A percentile compares a stretch with the other conserved stretches of the same genome.
These are phyloP conservation scores for Calidris pugnax DNA, from an alignment of 2,113 vertebrate species.

Conservation along the genomic window DNA sequence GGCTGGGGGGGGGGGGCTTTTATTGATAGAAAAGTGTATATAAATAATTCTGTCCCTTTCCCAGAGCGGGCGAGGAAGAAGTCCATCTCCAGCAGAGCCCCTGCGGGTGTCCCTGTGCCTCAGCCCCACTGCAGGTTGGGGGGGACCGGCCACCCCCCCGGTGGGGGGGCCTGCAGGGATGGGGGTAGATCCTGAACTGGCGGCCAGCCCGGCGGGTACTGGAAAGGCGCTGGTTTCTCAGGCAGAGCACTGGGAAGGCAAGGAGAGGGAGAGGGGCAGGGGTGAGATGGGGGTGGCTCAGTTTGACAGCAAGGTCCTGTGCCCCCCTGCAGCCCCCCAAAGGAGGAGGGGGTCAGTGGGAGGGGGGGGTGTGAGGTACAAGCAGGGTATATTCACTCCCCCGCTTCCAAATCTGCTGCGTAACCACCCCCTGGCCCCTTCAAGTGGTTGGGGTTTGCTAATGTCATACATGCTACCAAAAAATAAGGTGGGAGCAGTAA, in stretches of 20 bases:
- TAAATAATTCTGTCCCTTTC: background rate
- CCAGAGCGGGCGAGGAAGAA: background rate
- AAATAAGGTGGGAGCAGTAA: background rate
- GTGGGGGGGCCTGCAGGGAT: conserved; percentile 74
- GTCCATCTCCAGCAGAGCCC: background rate
- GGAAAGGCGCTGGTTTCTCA: conserved; percentile 63
- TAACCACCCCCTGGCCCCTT: background rate
- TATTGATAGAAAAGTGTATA: background rate
- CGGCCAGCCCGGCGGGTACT: conserved; percentile 77
- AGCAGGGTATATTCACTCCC: fast-evolving
- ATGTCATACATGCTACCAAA: fast-evolving
- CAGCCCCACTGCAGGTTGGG: conserved; percentile 79
- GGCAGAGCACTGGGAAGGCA: conserved; percentile 41
- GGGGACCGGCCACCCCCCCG: conserved; percentile 61
- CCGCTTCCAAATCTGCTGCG: background rate
- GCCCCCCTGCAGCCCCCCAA: background rate
- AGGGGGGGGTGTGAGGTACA: background rate
- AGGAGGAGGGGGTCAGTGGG: background rate
- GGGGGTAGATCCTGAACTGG: conserved; percentile 79
- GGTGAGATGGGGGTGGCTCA: background rate
- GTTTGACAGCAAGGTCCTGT: background rate
- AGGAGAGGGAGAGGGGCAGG: background rate
- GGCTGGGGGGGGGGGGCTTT: background rate
- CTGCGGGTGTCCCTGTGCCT: background rate
- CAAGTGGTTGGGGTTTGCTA: background rate